These are phyloP conservation scores for Ara ararauna DNA, from an alignment of 2,797 vertebrate genomes.

Conservation along the genomic window DNA sequence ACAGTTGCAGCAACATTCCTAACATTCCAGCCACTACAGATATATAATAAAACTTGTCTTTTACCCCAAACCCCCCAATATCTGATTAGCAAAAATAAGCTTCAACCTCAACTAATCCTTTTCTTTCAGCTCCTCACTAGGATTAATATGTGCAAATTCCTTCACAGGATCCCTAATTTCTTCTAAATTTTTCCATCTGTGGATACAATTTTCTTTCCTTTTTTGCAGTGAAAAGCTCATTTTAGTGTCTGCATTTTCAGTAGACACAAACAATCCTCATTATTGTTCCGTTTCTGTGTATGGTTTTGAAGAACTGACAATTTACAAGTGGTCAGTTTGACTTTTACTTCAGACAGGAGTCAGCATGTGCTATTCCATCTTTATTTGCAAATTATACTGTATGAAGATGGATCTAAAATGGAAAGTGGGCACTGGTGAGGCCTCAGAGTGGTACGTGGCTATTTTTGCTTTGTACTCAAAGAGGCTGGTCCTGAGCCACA, in stretches of 20 bases:
- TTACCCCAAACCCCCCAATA: background rate
- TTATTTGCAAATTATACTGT: background rate
- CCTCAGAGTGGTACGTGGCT: background rate
- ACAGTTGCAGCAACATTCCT: background rate
- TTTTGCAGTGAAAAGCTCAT: background rate
- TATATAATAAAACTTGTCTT: background rate
- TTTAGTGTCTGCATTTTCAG: background rate
- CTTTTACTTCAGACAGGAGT: background rate
- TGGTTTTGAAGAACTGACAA: background rate
- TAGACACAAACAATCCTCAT: background rate
- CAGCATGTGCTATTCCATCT: background rate
- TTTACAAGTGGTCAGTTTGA: background rate
- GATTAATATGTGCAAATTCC: background rate
- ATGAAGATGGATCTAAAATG: background rate
- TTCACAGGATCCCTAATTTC: background rate
- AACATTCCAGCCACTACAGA: background rate
- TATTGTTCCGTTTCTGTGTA: background rate
- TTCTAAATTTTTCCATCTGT: background rate
- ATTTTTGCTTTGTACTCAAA: conserved; percentile 45
- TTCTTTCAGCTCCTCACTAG: background rate
- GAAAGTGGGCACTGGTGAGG: background rate
- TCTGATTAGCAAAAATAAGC: background rate
- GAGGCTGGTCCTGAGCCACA: background rate
- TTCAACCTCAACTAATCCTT: background rate
- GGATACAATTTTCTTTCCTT: background rate